Evolutionary conservation across 1,140 invertebrate genomes (phyloP).

Genomic region (Drosophila watanabei): DNA sequence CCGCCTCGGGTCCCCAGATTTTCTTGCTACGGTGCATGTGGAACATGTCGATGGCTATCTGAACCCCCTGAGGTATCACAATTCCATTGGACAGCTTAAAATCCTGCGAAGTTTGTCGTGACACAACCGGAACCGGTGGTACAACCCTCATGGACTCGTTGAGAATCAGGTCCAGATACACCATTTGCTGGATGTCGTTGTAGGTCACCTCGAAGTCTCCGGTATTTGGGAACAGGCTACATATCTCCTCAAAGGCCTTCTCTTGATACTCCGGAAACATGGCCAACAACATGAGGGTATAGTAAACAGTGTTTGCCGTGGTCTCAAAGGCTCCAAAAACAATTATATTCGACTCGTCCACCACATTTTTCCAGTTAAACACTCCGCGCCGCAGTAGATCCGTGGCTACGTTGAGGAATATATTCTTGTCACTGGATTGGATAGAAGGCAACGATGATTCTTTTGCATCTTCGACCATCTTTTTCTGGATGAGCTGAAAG

Average conservation of each 20-base stretch:
- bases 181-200: conserved; percentile 88
- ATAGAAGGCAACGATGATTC: not conserved
- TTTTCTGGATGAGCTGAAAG: conserved; percentile 58
- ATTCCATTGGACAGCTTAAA: conserved; percentile 60
- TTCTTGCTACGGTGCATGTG: conserved; percentile 70
- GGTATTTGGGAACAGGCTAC: conserved; percentile 86
- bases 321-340: conserved; percentile 82
- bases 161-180: conserved; percentile 88
- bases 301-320: conserved; percentile 72
- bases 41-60: conserved; percentile 64
- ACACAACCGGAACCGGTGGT: conserved; percentile 74
- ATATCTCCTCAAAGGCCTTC: conserved; percentile 88
- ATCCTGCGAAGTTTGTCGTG: conserved; percentile 63
- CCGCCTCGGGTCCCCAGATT: conserved; percentile 73
- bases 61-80: conserved; percentile 55
- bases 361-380: conserved; percentile 71
- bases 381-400: conserved; percentile 63
- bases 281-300: conserved; percentile 70
- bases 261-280: conserved; percentile 86
- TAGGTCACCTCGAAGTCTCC: conserved; percentile 86
- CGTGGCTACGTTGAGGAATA: conserved; percentile 67
- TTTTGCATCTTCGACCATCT: conserved; percentile 42
- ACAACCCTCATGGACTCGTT: conserved; percentile 88
- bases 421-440: conserved; percentile 55
- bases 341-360: conserved; percentile 76